Conservation (phyloP, 1,140 invertebrate species). For the Drosophila aff. region DNA sequence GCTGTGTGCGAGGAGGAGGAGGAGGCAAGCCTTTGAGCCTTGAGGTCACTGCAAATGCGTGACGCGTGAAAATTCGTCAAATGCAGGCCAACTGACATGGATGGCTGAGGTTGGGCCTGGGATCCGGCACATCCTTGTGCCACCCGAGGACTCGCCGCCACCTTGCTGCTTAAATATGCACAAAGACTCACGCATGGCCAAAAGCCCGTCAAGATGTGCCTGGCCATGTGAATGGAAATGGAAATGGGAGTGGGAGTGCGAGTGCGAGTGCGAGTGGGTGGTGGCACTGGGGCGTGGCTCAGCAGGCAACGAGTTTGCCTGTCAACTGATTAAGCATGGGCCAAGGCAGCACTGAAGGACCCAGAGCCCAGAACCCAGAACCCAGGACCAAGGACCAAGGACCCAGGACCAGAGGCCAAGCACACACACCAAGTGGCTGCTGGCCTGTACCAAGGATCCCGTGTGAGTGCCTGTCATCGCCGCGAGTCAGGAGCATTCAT, state of each 20-base stretch:
- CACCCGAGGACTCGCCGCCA: conserved; percentile 16
- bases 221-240: conserved; percentile 16
- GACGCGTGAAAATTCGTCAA: conserved; percentile 74
- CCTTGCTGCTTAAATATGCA: conserved; percentile 62
- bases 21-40: conserved; percentile 47
- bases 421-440: not conserved
- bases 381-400: conserved; percentile 7
- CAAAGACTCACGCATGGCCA: conserved; percentile 55
- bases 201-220: conserved; percentile 25
- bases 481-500: conserved; percentile 46
- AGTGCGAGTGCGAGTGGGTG: not conserved
- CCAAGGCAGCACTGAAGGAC: conserved; percentile 26
- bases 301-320: conserved; percentile 18
- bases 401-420: conserved; percentile 11
- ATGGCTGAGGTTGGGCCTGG: conserved; percentile 3
- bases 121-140: conserved; percentile 6
- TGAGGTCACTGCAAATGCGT: conserved; percentile 68
- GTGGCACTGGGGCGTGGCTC: conserved; percentile 11
- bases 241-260: not conserved
- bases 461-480: conserved; percentile 49
- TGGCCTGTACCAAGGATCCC: conserved; percentile 16
- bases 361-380: conserved; percentile 7
- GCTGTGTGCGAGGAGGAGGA: conserved; percentile 5
- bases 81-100: conserved; percentile 57
- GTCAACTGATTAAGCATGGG: conserved; percentile 43